Evolutionary conservation across 2,797 vertebrate species (phyloP).

Genomic region (Tarsius wallacei): DNA sequence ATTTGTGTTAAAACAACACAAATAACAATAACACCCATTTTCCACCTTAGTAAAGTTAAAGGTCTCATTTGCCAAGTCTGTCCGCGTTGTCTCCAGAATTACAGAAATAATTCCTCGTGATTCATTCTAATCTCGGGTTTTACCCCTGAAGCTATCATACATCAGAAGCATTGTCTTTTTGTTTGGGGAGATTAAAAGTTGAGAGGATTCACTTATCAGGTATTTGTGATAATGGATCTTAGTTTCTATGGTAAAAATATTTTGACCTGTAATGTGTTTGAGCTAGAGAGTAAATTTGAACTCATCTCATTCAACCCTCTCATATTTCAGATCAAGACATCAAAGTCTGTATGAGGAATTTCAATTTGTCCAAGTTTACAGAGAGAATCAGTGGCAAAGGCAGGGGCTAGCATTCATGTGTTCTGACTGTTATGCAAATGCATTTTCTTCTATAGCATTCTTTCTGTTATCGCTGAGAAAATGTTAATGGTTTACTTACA

Average conservation of each 20-base stretch:
- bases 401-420: not conserved
- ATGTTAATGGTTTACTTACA: not conserved
- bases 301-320: not conserved
- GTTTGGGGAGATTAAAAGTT: not conserved
- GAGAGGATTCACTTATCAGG: not conserved
- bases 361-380: not conserved
- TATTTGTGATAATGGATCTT: not conserved
- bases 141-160: not conserved
- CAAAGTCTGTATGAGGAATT: not conserved
- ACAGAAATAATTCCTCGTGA: not conserved
- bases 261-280: not conserved
- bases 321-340: not conserved
- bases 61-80: not conserved
- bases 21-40: not conserved
- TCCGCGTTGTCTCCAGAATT: not conserved
- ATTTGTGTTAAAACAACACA: not conserved
- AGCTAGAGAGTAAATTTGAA: not conserved
- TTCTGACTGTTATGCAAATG: not conserved
- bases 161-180: not conserved
- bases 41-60: not conserved
- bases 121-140: not conserved
- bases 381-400: not conserved
- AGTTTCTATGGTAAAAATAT: not conserved
- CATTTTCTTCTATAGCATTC: not conserved
- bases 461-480: not conserved